Evolutionary conservation across 2,888 invertebrate species (phyloP), one percentile per base, ranked within the genome.

Genomic region (Prosapia bicincta): DNA sequence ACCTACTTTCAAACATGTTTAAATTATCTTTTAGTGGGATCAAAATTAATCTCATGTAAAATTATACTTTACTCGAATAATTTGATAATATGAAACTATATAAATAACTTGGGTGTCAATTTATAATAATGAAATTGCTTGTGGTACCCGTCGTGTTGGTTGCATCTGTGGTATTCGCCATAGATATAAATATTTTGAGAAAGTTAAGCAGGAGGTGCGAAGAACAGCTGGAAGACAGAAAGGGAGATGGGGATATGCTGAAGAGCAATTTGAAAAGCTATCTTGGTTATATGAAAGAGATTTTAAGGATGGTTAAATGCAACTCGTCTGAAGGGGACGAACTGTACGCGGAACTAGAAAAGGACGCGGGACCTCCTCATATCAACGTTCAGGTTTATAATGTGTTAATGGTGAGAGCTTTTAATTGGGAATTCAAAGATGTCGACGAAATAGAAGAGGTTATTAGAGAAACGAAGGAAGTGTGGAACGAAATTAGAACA

Each of bases 291-390:
- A 68, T 73, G 66, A 26, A 68, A 32, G 54, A 32, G 23, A 54
- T 73, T 30, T 32, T 73, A 15, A 73, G 68, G 43, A 32, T 68
- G 10, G 54, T 73, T 25, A 26, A 73, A 73, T 26, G 68, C 5
- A 68, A 73, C 26, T 68, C 68, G 1, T 2, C 73, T 24, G 43
- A 43, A 7, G 73, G 73, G n/a, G 68, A 73, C 26, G 43, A 68
- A 43, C 23, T 73, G 23, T 73, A 73, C 23, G 26, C 38, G 13
- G 24, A 67, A n/a, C 32, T 73, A 13, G 68, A 68, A 26, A 73
- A 68, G 24, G 68, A 68, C 13, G 15, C 68, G n/a, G 73, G 73
- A 3, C 73, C 73, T 43, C 73, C 73, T 7, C 73, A 73, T 26
- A 20, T 73, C 20, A 73, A 68, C 24, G 38, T 43, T 9, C 28